Conservation (phyloP, 2,888 invertebrate genomes). For the Hemithea aestivaria region DNA sequence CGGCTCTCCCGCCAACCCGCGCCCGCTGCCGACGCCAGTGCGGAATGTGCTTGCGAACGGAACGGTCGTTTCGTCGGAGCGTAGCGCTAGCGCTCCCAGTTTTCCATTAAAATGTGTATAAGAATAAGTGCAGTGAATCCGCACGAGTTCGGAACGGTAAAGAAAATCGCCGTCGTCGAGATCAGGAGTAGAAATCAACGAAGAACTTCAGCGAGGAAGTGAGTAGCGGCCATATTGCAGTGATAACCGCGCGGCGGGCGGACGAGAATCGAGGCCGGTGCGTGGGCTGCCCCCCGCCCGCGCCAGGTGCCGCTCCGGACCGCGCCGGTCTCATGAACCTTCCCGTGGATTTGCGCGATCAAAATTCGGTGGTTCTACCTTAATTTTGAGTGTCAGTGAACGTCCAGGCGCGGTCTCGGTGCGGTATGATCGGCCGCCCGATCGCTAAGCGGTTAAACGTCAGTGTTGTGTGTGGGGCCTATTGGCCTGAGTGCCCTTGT, state of each 20-base stretch:
- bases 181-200: slow-evolving; percentile 79
- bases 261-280: slow-evolving; percentile 80
- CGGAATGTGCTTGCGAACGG: slow-evolving; percentile 78
- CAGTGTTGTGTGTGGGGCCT: slow-evolving; percentile 70
- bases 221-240: slow-evolving; percentile 80
- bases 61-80: slow-evolving; percentile 81
- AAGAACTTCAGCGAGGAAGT: slow-evolving; percentile 80
- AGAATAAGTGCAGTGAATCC: slow-evolving; percentile 79
- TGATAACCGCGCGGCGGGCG: slow-evolving; percentile 80
- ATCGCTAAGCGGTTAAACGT: slow-evolving; percentile 32
- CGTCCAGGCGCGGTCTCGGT: slow-evolving; percentile 66
- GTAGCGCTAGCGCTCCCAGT: slow-evolving; percentile 78
- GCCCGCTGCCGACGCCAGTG: slow-evolving; percentile 75
- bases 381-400: slow-evolving; percentile 71
- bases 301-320: slow-evolving; percentile 80
- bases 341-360: slow-evolving; percentile 79
- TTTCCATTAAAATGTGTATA: slow-evolving; percentile 80
- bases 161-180: slow-evolving; percentile 77
- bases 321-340: slow-evolving; percentile 80
- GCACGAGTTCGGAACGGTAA: slow-evolving; percentile 78
- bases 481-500: slow-evolving; percentile 71
- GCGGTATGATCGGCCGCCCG: slow-evolving; percentile 54
- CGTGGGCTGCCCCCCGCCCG: slow-evolving; percentile 79
- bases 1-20: slow-evolving; percentile 73
- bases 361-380: slow-evolving; percentile 71